Evolutionary conservation across 1,140 invertebrate species (phyloP).

Genomic region (Caenorhabditis inopinata): DNA sequence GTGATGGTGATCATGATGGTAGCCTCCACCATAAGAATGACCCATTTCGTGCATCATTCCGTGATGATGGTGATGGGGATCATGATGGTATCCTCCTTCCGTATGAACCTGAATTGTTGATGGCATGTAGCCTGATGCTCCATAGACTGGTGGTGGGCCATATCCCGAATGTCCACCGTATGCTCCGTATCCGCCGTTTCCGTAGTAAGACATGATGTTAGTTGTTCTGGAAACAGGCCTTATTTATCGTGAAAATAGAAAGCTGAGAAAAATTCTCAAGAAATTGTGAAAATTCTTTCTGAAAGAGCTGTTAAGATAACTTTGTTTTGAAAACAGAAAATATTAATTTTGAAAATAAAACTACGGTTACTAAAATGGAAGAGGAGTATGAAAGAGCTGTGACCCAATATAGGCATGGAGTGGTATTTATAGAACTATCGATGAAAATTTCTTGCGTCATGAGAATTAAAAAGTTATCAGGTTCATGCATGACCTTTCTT

Average conservation of each 20-base stretch:
- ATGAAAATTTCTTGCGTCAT: too few relatives aligned
- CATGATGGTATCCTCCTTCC: constrained; percentile 1
- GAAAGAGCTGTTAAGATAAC: too few relatives aligned
- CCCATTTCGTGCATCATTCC: background rate
- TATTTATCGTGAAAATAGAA: too few relatives aligned
- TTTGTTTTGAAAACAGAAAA: background rate
- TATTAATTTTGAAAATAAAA: background rate
- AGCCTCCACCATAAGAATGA: background rate
- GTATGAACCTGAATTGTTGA: background rate
- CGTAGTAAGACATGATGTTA: background rate
- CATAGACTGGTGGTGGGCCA: background rate
- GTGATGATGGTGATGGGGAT: background rate
- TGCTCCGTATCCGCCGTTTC: background rate
- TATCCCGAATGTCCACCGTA: background rate
- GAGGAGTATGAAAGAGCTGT: too few relatives aligned
- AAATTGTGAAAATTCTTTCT: too few relatives aligned
- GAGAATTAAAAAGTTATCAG: too few relatives aligned
- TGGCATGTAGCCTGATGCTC: background rate
- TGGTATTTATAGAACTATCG: too few relatives aligned
- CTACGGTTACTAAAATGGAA: background rate
- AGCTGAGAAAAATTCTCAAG: too few relatives aligned
- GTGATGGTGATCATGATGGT: background rate
- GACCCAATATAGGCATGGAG: too few relatives aligned
- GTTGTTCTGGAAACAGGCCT: background rate
- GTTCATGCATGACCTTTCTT: too few relatives aligned